Base-by-base conservation (phyloP, 2,888 invertebrate species). In the Ditylenchus weischeri region DNA sequence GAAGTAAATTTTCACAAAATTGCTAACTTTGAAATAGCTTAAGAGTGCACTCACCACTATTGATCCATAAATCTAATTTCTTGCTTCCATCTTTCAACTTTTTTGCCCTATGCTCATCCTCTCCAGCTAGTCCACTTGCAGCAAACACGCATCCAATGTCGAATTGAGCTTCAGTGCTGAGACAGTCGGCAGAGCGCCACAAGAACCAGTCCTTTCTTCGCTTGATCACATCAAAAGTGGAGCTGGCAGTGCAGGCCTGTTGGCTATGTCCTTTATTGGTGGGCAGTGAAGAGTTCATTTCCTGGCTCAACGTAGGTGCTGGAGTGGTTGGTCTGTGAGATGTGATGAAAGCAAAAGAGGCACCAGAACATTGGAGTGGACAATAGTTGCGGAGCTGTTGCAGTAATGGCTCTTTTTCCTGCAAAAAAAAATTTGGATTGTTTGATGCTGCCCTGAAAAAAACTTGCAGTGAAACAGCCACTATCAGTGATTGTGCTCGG, bases 401-500 rank as follows among this genome's bases (percentile, higher is more conserved):
- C 10, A 58, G 21, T 19, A 38, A 61, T 29, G 23, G 36, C 18
- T 68, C 63, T 67, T 70, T 74, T 51, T 71, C 71, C 71, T 71
- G 13, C 11, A 43, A 43, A 13, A 62, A 18, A 21, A 11, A 11
- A 36, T 43, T 21, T 47, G 5, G 2, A 36, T 19, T 61, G 10
- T 7, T 47, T 1, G 1, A n/a, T 43, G n/a, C 47, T 47, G 38
- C 1, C 38, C 35, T 8, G 48, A n/a, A 62, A 29, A 21, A 15
- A 19, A 63, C 66, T n/a, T 21, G 74, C 71, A 35, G 74, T 74
- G 57, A 71, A 71, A 23, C 71, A 71, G n/a, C 71, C 71, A 35
- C 58, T 71, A 57, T 71, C 71, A 19, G 71, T 74, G 13, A 71
- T 70, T 21, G 73, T 74, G 36, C 58, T 59, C 51, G 57, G 65